Base-by-base conservation (phyloP, 2,797 vertebrate species). In the Euthynnus affinis region DNA sequence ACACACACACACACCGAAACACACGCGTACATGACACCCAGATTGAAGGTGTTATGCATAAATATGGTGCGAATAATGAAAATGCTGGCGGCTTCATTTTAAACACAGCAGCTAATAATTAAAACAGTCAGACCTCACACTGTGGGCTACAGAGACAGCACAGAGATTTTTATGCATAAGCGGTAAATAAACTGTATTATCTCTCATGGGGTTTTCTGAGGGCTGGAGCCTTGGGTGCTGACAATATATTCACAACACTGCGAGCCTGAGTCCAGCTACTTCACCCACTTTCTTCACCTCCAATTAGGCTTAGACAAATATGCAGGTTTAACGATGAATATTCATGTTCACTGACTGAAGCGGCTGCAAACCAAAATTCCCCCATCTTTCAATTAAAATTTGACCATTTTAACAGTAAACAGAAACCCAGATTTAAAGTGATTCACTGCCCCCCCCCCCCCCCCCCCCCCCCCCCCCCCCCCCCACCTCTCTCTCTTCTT, bases 101-200 rank as follows among this genome's bases (percentile, higher is more conserved):
- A 81, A 87, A 88, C 82, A 81, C 87, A 89, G 87, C 87, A 65
- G 85, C 87, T 90, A 85, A 92, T 91, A 91, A 93, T 93, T 92
- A 93, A 89, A 91, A 85, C 83, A 85, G 91, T 84, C 86, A 85
- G 86, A 79, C 76, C 75, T 82, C 87, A 75, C 75, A 76, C 89
- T 82, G 85, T 71, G 84, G 74, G 81, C 76, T 76, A 79, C 76
- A 78, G 79, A 86, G 82, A 84, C 83, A 67, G 79, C 73, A 37
- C 76, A 62, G 67, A 74, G 62, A 85, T 76, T 85, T 87, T 63
- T 62, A 73, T 84, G 85, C 78, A 85, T 76, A 85, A 88, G 83
- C 60, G 34, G 72, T 88, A 90, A 91, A 89, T 91, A 90, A 89
- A 90, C 55, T 76, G 73, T 68, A 86, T 87, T 72, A 86, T 90